Evolutionary conservation across 2,888 invertebrate species (phyloP).

Genomic region (Ceramica pisi): DNA sequence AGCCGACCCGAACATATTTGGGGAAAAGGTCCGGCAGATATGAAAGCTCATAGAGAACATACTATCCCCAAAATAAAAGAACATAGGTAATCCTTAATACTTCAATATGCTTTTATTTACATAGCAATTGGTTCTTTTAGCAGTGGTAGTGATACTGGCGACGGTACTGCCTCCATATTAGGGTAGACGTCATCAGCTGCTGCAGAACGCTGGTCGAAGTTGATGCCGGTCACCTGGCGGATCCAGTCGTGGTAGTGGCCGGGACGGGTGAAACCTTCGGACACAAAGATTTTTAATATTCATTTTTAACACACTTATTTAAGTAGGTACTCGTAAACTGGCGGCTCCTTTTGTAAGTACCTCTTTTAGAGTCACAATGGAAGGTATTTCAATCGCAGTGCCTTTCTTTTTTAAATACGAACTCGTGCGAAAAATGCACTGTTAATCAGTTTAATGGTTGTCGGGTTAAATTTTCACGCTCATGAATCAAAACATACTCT

Average conservation of each 20-base stretch:
- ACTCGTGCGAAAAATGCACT: no score
- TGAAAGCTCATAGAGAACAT: neutral
- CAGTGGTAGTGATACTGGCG: neutral
- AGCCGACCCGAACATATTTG: no score
- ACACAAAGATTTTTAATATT: neutral
- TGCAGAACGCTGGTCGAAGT: slow-evolving; percentile 65
- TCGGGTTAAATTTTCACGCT: no score
- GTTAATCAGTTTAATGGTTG: no score
- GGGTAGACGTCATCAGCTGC: neutral
- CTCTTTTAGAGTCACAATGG: no score
- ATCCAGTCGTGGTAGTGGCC: slow-evolving; percentile 75
- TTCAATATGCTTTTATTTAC: neutral
- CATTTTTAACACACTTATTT: no score
- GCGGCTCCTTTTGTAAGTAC: no score
- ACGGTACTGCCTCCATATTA: neutral
- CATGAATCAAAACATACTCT: no score
- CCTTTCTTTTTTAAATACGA: no score
- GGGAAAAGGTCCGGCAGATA: no score
- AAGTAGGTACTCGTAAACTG: no score
- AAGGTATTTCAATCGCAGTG: no score
- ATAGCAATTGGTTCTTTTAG: neutral
- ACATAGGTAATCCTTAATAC: neutral
- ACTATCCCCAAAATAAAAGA: neutral
- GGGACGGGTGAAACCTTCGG: slow-evolving; percentile 73
- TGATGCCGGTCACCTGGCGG: slow-evolving; percentile 66